Conservation (phyloP, 1,140 invertebrate species). For the Scaptodrosophila lebanonensis region DNA sequence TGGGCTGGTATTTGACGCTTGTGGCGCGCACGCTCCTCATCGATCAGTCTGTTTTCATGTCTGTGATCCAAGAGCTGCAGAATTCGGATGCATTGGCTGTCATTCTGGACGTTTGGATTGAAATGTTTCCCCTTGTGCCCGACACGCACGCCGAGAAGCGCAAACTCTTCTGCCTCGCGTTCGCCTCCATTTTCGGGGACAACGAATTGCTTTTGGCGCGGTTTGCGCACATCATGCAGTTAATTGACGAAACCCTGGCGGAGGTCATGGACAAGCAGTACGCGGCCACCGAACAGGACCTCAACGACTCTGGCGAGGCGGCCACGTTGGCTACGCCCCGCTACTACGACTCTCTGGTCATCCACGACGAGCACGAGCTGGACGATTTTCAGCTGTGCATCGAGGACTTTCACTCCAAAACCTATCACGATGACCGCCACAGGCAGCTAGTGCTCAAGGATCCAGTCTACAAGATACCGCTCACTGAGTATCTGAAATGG, state of each 20-base stretch:
- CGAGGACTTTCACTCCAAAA: slow-evolving; percentile 66
- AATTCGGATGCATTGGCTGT: slow-evolving; percentile 81
- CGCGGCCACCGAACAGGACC: slow-evolving; percentile 31
- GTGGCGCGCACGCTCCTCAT: slow-evolving; percentile 87
- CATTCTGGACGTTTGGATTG: slow-evolving; percentile 87
- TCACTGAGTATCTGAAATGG: slow-evolving; percentile 83
- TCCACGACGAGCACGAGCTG: slow-evolving; percentile 66
- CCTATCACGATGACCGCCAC: slow-evolving; percentile 78
- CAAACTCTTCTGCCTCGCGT: slow-evolving; percentile 89
- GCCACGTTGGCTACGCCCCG: slow-evolving; percentile 31
- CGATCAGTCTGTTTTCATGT: slow-evolving; percentile 84
- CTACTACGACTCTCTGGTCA: slow-evolving; percentile 69
- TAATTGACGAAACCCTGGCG: slow-evolving; percentile 90
- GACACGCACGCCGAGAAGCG: slow-evolving; percentile 87
- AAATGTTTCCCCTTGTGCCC: slow-evolving; percentile 86
- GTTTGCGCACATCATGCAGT: slow-evolving; percentile 86
- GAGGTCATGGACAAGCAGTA: slow-evolving; percentile 87
- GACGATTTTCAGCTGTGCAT: slow-evolving; percentile 47
- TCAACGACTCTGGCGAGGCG: slow-evolving; percentile 17
- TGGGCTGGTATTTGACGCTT: slow-evolving; percentile 87
- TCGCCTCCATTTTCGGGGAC: slow-evolving; percentile 87
- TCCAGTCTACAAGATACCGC: slow-evolving; percentile 84
- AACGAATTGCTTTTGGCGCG: slow-evolving; percentile 84
- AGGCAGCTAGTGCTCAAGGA: slow-evolving; percentile 82
- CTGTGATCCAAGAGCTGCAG: slow-evolving; percentile 80